phyloP scores from a whole-genome alignment of 2,888 invertebrate genomes.

The Endotricha flammealis region DNA sequence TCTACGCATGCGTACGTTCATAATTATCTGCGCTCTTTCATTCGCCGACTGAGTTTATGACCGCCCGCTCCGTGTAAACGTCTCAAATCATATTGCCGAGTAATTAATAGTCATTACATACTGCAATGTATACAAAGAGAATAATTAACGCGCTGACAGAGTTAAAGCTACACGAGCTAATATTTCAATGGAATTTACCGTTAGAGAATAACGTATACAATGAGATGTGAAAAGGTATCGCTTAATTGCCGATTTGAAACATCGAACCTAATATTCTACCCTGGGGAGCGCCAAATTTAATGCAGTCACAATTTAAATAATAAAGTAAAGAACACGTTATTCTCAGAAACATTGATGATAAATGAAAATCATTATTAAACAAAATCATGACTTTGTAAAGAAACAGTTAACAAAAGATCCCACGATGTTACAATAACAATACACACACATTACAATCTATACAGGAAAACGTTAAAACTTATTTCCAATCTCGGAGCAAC shows the following conservation, averaged over 20 bases:
- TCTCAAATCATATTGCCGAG: slow-evolving; percentile 66
- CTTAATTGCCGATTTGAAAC: too few relatives aligned
- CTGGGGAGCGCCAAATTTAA: slow-evolving; percentile 2
- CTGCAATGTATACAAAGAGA: slow-evolving; percentile 61
- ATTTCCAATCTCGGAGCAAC: slow-evolving; percentile 51
- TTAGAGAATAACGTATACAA: slow-evolving; percentile 14
- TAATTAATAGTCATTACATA: slow-evolving; percentile 65
- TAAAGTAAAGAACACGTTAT: not conserved
- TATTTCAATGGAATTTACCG: slow-evolving; percentile 26
- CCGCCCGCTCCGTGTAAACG: slow-evolving; percentile 62
- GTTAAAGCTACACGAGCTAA: slow-evolving; percentile 28
- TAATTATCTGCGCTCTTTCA: slow-evolving; percentile 73
- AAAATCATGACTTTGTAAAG: slow-evolving; percentile 13
- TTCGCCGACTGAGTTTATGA: slow-evolving; percentile 70
- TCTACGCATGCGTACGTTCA: slow-evolving; percentile 72
- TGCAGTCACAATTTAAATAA: slow-evolving; percentile 1
- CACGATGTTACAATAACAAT: slow-evolving; percentile 42
- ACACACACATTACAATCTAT: slow-evolving; percentile 42
- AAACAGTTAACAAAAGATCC: slow-evolving; percentile 37
- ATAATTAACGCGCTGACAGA: slow-evolving; percentile 40
- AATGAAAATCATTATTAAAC: slow-evolving; percentile 1
- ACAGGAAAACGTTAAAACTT: slow-evolving; percentile 56
- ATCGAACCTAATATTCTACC: slow-evolving; percentile 7
- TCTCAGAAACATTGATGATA: slow-evolving; percentile 3
- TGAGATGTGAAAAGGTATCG: not conserved